Evolutionary conservation across 2,888 invertebrate genomes (phyloP).

Genomic region (Tiliacea citrago): DNA sequence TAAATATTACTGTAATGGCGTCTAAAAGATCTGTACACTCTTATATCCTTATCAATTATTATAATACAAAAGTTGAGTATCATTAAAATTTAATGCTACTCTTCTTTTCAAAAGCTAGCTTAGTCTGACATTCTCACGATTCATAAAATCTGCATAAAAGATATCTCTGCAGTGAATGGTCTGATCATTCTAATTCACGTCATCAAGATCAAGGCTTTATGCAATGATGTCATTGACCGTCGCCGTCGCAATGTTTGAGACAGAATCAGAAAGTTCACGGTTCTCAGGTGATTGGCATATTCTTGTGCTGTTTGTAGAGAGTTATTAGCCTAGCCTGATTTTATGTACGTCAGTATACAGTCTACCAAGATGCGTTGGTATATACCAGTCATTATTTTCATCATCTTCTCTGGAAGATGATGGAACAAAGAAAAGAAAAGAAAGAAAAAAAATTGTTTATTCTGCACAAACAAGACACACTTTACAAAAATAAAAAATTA

Average conservation of each 20-base stretch:
- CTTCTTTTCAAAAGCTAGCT: neutral
- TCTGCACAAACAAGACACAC: too few relatives aligned
- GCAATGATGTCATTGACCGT: slow-evolving; percentile 54
- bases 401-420: too few relatives aligned
- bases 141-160: slow-evolving; percentile 4
- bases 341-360: neutral
- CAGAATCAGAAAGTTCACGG: slow-evolving; percentile 61
- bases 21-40: neutral
- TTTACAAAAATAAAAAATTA: too few relatives aligned
- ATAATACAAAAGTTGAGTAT: neutral
- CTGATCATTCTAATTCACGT: neutral
- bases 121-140: too few relatives aligned
- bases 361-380: neutral
- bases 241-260: slow-evolving; percentile 20
- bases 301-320: neutral
- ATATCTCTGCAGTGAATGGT: neutral
- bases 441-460: too few relatives aligned
- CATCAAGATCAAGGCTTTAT: slow-evolving; percentile 44
- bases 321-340: neutral
- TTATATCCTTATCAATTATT: neutral
- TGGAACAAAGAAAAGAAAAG: too few relatives aligned
- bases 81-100: neutral
- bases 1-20: neutral
- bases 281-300: slow-evolving; percentile 9
- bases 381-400: too few relatives aligned